Percentiles rank a stretch among this genome's conserved stretches.
Conservation (phyloP, 1,140 invertebrate genomes). For the Manduca sexta region DNA sequence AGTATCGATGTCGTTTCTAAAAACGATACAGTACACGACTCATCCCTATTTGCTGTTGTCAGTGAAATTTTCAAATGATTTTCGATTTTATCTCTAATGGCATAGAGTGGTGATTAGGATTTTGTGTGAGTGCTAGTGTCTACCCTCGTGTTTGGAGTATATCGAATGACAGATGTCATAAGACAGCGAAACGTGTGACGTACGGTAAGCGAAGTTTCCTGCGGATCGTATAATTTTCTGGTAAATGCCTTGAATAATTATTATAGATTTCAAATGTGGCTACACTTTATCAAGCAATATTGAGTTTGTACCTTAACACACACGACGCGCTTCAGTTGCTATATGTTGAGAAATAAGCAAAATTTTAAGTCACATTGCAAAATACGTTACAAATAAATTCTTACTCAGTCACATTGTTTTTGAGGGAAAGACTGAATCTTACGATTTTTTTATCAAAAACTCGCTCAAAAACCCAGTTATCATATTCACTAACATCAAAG, state of each 20-base stretch:
- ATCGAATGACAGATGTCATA: constrained; percentile 45
- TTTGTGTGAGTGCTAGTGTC: background rate
- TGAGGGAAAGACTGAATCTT: too few relatives aligned
- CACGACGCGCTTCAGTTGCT: too few relatives aligned
- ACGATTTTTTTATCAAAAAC: too few relatives aligned
- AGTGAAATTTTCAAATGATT: constrained; percentile 11
- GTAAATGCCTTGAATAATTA: background rate
- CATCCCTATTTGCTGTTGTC: constrained; percentile 3
- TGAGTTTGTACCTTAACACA: too few relatives aligned
- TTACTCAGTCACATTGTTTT: too few relatives aligned
- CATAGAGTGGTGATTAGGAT: constrained; percentile 13
- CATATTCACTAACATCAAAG: constrained; percentile 36
- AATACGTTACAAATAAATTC: too few relatives aligned
- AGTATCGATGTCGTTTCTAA: constrained; percentile 47
- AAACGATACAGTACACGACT: constrained; percentile 35
- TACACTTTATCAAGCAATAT: too few relatives aligned
- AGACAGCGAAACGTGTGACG: constrained; percentile 36
- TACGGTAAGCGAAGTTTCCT: constrained; percentile 43
- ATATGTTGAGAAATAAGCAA: too few relatives aligned
- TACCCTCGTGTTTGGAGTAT: constrained; percentile 21
- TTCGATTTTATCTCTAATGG: constrained; percentile 13
- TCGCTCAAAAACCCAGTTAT: too few relatives aligned
- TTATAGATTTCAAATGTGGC: too few relatives aligned
- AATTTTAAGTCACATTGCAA: too few relatives aligned
- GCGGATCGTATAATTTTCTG: constrained; percentile 35